Conservation (phyloP, 2,888 invertebrate genomes). For the Sceliomorpha sp. region DNA sequence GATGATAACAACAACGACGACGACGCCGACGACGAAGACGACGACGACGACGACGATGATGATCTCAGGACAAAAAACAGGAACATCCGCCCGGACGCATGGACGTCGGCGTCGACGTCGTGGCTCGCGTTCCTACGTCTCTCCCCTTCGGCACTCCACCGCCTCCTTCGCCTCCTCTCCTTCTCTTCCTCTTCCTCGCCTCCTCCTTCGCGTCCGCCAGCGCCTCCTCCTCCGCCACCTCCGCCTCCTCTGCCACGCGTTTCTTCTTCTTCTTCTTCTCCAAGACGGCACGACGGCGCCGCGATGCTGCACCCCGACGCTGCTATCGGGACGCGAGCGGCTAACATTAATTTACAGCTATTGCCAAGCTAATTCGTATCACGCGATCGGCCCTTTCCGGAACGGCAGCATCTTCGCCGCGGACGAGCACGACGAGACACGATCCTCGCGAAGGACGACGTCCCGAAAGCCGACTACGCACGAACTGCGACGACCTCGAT, state of each 20-base stretch:
- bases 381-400: constrained; percentile 30
- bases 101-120: constrained; percentile 49
- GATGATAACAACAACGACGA: constrained; percentile 27
- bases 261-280: constrained; percentile 23
- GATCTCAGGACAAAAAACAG: constrained; percentile 27
- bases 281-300: constrained; percentile 44
- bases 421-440: background rate
- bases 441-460: background rate
- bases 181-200: constrained; percentile 4
- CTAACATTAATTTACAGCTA: constrained; percentile 43
- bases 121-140: constrained; percentile 38
- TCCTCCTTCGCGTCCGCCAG: constrained; percentile 5
- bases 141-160: constrained; percentile 20
- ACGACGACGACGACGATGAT: constrained; percentile 42
- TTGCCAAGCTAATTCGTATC: constrained; percentile 7
- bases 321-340: constrained; percentile 17
- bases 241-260: constrained; percentile 13
- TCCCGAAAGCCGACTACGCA: constrained; percentile 7
- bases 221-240: constrained; percentile 7
- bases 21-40: constrained; percentile 37
- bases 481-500: background rate
- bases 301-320: constrained; percentile 26
- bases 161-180: constrained; percentile 12
- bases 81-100: constrained; percentile 42
- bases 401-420: constrained; percentile 29